These are phyloP conservation scores for Drosophila fulvimacula DNA, from an alignment of 2,888 invertebrate genomes.

Conservation along the genomic window DNA sequence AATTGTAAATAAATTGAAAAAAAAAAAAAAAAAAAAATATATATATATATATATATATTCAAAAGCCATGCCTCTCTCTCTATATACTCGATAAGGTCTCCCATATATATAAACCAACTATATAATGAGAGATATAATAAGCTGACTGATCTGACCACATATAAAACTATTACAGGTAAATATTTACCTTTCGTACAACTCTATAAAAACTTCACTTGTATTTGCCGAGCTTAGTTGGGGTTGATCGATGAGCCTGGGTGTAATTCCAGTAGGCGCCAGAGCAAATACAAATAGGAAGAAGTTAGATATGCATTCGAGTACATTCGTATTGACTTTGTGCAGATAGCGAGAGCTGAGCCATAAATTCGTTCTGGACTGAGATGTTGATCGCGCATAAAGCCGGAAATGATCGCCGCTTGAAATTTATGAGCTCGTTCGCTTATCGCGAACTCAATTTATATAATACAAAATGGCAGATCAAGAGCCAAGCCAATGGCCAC, in stretches of 20 bases:
- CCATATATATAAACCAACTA: no score
- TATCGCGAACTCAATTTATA: slow-evolving; percentile 77
- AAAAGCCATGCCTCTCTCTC: not conserved
- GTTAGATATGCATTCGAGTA: slow-evolving; percentile 15
- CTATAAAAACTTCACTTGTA: slow-evolving; percentile 7
- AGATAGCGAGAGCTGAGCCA: slow-evolving; percentile 15
- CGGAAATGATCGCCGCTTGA: slow-evolving; percentile 65
- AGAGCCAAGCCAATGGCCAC: slow-evolving; percentile 55
- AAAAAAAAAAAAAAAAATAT: not conserved
- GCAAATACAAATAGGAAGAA: slow-evolving; percentile 19
- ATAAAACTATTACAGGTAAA: not conserved
- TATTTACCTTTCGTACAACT: not conserved
- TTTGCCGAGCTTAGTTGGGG: slow-evolving; percentile 34
- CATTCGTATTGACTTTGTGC: slow-evolving; percentile 29
- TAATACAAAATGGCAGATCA: slow-evolving; percentile 77
- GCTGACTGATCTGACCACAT: not conserved
- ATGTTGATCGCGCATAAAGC: slow-evolving; percentile 58
- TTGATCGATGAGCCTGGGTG: slow-evolving; percentile 69
- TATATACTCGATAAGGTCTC: not conserved
- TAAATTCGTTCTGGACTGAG: slow-evolving; percentile 25
- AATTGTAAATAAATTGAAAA: slow-evolving; percentile 1
- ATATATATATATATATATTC: not conserved
- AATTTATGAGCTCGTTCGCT: slow-evolving; percentile 62
- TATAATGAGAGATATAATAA: no score
- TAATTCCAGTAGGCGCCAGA: slow-evolving; percentile 75